Evolutionary conservation across 2,113 vertebrate species (phyloP), one percentile per base, ranked within the genome.

Genomic region (Pygoscelis adeliae): DNA sequence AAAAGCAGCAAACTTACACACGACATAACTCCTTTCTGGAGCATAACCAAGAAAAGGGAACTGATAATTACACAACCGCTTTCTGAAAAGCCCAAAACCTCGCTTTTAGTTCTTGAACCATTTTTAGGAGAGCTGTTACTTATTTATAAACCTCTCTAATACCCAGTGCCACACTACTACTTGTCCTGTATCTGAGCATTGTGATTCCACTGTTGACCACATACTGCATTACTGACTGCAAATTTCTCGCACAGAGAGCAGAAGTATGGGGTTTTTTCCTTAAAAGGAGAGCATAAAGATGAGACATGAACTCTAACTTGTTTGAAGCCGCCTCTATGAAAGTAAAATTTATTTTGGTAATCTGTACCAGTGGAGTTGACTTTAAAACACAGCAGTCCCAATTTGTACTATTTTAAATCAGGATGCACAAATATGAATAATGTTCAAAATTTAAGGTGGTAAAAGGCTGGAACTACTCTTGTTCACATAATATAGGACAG

Each of bases 211-310:
- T 69, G 1, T 5, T 70, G 55, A 82, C 67, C 69, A 46, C 1
- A 0, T 47, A 40, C 13, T 22, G 17, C 34, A 40, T 22, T 52
- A 69, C 0, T 44, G 49, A 66, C 40, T 56, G n/a, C 36, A 76
- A 52, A 76, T 10, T 29, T 80, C 34, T 62, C 30, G 29, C 67
- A 15, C 50, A 58, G 58, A 66, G 6, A 59, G 29, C 12, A 67
- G 21, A 82, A 40, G 15, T 11, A n/a, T 4, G 3, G 21, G 1
- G 0, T 0, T 40, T 62, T 38, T 77, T 30, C 38, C 29, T 79
- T 49, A 65, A 44, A 95, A 82, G 32, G 29, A 77, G 5, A 88
- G 11, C 34, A 62, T 13, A 18, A 74, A 79, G 49, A 73, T 5
- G 27, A 90, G 47, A 50, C 12, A 14, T 5, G 15, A 92, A 78